Conservation (phyloP, 2,113 vertebrate species). For the Sturnus vulgaris region DNA sequence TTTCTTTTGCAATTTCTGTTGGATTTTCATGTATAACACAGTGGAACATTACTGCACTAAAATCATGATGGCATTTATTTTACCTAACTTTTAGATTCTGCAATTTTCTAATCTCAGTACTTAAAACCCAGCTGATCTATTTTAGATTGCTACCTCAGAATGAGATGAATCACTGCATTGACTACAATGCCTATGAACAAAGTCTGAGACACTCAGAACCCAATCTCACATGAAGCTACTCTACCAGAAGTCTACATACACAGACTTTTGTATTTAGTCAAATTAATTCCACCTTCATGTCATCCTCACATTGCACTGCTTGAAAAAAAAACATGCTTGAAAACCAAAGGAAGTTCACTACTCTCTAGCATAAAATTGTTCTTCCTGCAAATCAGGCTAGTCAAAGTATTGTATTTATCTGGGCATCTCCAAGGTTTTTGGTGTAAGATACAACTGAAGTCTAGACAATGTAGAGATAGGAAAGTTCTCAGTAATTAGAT, state of each 20-base stretch:
- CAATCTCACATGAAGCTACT: neutral
- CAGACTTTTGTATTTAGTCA: neutral
- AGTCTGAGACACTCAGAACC: neutral
- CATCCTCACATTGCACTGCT: neutral
- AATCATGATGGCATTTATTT: neutral
- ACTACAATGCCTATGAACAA: neutral
- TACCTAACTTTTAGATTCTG: neutral
- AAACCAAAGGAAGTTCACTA: neutral
- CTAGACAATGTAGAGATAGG: constrained; percentile 23
- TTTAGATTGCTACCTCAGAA: neutral
- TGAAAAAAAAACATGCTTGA: neutral
- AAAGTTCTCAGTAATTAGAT: constrained; percentile 38
- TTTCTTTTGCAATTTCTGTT: neutral
- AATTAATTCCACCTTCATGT: neutral
- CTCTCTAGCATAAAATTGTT: neutral
- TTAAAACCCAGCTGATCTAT: neutral
- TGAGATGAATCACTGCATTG: neutral
- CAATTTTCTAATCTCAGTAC: neutral
- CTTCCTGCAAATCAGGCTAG: neutral
- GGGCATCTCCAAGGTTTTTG: neutral
- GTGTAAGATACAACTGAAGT: neutral
- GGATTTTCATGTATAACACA: neutral
- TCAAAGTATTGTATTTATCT: neutral
- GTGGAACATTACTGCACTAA: neutral
- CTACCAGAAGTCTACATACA: neutral